These are phyloP conservation scores for Phthorimaea operculella DNA, from an alignment of 1,140 invertebrate species.

Conservation along the genomic window DNA sequence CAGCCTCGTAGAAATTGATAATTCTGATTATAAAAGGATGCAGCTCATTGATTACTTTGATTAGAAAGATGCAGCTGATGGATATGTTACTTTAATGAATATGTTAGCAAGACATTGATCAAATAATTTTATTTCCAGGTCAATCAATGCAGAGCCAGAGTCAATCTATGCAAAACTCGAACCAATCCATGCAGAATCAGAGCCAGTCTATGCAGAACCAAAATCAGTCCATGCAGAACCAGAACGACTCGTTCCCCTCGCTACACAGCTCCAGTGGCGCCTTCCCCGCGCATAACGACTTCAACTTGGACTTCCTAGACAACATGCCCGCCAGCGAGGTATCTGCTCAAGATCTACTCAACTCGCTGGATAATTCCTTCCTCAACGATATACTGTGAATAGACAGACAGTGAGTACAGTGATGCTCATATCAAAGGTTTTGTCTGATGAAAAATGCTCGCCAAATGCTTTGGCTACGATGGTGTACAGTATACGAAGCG, in stretches of 20 bases:
- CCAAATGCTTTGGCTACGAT: background rate
- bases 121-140: background rate
- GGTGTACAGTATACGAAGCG: background rate
- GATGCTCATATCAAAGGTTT: too few species aligned
- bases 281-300: constrained; percentile 57
- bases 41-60: too few species aligned
- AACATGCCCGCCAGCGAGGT: constrained; percentile 78
- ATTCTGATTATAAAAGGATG: too few species aligned
- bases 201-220: constrained; percentile 29
- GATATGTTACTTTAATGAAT: too few species aligned
- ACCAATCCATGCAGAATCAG: constrained; percentile 27
- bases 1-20: too few species aligned
- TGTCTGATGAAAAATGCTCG: too few species aligned
- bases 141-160: constrained; percentile 14
- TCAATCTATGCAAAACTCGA: constrained; percentile 49
- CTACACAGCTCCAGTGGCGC: constrained; percentile 57
- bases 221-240: constrained; percentile 33
- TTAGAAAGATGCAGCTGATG: too few species aligned
- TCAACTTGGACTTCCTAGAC: constrained; percentile 84
- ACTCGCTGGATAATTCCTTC: constrained; percentile 69
- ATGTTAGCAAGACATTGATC: too few species aligned
- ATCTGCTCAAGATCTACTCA: constrained; percentile 81
- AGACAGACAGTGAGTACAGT: too few species aligned
- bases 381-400: constrained; percentile 60
- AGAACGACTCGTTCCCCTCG: constrained; percentile 42